phyloP scores from a whole-genome alignment of 2,888 invertebrate species.

The Lochmaea crataegi region DNA sequence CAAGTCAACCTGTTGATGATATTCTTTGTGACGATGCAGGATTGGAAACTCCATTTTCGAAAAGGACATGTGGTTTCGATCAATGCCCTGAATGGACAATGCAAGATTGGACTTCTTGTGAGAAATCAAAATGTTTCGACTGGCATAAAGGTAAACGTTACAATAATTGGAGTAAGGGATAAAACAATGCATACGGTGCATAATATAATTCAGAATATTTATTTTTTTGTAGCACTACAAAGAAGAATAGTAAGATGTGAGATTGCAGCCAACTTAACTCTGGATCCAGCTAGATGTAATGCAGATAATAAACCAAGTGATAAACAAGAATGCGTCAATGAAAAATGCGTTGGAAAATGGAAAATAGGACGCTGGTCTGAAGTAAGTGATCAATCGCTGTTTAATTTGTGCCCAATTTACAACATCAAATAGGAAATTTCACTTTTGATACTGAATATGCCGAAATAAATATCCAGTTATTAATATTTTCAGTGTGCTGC shows the following conservation, averaged over 20 bases:
- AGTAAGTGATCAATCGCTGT: slow-evolving; percentile 67
- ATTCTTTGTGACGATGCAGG: slow-evolving; percentile 79
- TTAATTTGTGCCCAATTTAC: too few relatives aligned
- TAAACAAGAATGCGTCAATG: slow-evolving; percentile 83
- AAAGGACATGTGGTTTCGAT: slow-evolving; percentile 74
- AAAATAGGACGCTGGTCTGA: slow-evolving; percentile 92
- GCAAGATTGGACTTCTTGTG: slow-evolving; percentile 79
- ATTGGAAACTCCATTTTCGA: slow-evolving; percentile 72
- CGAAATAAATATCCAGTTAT: background rate
- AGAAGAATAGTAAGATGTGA: slow-evolving; percentile 75
- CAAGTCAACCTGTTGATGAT: slow-evolving; percentile 72
- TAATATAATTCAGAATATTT: background rate
- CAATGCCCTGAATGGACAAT: slow-evolving; percentile 81
- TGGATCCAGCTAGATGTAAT: slow-evolving; percentile 73
- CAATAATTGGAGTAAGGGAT: background rate
- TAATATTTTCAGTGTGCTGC: slow-evolving; percentile 80
- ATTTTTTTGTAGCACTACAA: slow-evolving; percentile 73
- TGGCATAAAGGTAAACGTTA: slow-evolving; percentile 72
- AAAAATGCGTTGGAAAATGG: slow-evolving; percentile 92
- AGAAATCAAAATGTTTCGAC: slow-evolving; percentile 79
- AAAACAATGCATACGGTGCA: background rate
- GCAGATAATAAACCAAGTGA: slow-evolving; percentile 79
- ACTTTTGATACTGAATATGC: too few relatives aligned
- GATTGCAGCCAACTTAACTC: slow-evolving; percentile 60
- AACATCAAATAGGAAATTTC: too few relatives aligned